Percentiles rank a stretch among this genome's conserved stretches.
Conservation (phyloP, 2,113 vertebrate species). For the Psittacara wagleri region DNA sequence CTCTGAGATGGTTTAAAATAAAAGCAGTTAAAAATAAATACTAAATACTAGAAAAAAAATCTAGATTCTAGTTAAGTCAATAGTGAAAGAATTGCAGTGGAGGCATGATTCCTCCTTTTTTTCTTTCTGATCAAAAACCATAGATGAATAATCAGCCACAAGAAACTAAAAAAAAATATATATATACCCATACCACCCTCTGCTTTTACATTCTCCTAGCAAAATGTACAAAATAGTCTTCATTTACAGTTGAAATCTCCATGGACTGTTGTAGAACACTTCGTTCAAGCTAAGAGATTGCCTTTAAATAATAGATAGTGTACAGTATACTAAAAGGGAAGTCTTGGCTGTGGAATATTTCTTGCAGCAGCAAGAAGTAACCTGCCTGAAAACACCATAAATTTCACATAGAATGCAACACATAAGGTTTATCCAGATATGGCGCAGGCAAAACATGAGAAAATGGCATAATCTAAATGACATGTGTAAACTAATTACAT, state of each 20-base stretch:
- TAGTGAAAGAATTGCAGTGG: not conserved
- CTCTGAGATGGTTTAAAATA: not conserved
- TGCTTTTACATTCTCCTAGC: not conserved
- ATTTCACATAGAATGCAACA: not conserved
- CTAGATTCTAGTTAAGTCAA: not conserved
- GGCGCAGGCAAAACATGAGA: accelerated
- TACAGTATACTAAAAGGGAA: not conserved
- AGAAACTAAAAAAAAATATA: not conserved
- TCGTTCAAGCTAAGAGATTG: not conserved
- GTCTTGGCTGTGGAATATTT: not conserved
- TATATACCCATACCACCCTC: not conserved
- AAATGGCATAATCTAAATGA: not conserved
- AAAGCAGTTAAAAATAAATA: not conserved
- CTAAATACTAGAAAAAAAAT: not conserved
- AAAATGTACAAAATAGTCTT: not conserved
- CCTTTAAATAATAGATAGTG: not conserved
- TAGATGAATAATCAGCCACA: not conserved
- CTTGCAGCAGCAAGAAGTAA: not conserved
- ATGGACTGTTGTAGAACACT: not conserved
- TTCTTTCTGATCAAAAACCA: not conserved
- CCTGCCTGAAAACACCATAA: not conserved
- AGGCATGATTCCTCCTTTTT: accelerated
- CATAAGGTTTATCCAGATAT: not conserved
- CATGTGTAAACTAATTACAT: not conserved
- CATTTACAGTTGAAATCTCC: not conserved